Evolutionary conservation across 2,113 vertebrate species (phyloP), one percentile per base, ranked within the genome.

Genomic region (Pachycephala philippinensis): DNA sequence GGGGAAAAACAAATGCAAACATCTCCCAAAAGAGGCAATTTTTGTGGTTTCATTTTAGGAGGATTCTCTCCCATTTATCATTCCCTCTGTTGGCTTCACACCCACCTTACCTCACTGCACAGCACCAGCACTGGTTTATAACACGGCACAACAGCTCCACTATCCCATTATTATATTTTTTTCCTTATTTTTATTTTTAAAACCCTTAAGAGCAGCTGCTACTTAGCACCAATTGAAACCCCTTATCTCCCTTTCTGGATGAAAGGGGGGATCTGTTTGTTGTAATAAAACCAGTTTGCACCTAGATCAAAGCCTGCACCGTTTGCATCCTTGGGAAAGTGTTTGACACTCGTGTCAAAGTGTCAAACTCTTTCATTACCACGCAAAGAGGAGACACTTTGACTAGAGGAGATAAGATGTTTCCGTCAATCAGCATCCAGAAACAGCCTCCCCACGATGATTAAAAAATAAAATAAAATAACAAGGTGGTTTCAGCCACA

Each of bases 291-390:
- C 65, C 80, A 37, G 94, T 95, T 92, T 94, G 91, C 89, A 94
- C 94, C 80, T 66, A 81, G 77, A 97, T 95, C 96, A 95, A 95
- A 96, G 96, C 35, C 85, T 70, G 37, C 5, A 2, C 88, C 56
- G 83, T 84, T 78, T 59, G 80, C 72, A 39, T 81, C 50, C 1
- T 19, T 0, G 0, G 68, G 53, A 28, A 85, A 95, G 80, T 78
- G 89, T 92, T 94, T 87, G 95, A 94, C 96, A 84, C 80, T 37
- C 8, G 10, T 95, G 96, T 95, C 95, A 94, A 96, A 91, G 94
- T 75, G 95, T 91, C 95, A 92, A 93, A 96, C 95, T 93, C 89
- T 84, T 95, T 95, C 91, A 97, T 94, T 92, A 94, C 92, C 57
- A 83, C 68, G 27, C n/a, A 54, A 78, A 84, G 83, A 56, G 1